A percentile compares a stretch with the other conserved stretches of the same genome.
Conservation (phyloP, 2,113 vertebrate species). For the Stegastes partitus region DNA sequence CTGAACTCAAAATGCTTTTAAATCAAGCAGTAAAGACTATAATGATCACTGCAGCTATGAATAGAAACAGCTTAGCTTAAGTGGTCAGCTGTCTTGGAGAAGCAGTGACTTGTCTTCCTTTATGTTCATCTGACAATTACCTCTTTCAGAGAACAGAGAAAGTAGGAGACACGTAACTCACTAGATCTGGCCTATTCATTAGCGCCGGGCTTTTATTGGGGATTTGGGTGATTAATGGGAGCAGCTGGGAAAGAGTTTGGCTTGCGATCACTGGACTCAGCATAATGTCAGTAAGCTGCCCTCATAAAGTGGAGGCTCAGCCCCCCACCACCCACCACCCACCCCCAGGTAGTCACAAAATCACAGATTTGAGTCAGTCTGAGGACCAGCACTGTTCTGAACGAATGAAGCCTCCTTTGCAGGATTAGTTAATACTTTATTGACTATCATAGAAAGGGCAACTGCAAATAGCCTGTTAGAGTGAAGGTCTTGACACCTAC, state of each 20-base stretch:
- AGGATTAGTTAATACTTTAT: background rate
- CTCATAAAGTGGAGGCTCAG: slow-evolving; percentile 34
- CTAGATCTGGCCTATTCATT: slow-evolving; percentile 58
- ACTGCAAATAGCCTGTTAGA: background rate
- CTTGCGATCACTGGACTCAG: slow-evolving; percentile 55
- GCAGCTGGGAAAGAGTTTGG: slow-evolving; percentile 65
- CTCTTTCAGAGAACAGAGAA: slow-evolving; percentile 28
- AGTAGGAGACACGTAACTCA: slow-evolving; percentile 35
- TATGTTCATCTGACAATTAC: slow-evolving; percentile 28
- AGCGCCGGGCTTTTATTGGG: slow-evolving; percentile 67
- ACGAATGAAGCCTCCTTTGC: background rate
- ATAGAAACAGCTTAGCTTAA: slow-evolving; percentile 42
- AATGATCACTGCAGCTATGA: slow-evolving; percentile 3
- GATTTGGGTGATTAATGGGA: slow-evolving; percentile 69
- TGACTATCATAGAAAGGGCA: background rate
- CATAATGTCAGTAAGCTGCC: slow-evolving; percentile 47
- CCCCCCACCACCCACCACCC: background rate
- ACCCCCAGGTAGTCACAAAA: background rate
- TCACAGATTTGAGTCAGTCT: slow-evolving; percentile 10
- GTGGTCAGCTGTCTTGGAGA: slow-evolving; percentile 45
- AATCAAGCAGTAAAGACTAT: slow-evolving; percentile 12
- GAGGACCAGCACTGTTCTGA: background rate
- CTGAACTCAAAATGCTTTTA: slow-evolving; percentile 15
- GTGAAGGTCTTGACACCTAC: background rate
- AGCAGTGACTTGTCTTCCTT: slow-evolving; percentile 21